Percentiles rank a stretch among this genome's conserved stretches.
Conservation (phyloP, 35 echinoderm and acorn worm species). For the Apostichopus californicus region DNA sequence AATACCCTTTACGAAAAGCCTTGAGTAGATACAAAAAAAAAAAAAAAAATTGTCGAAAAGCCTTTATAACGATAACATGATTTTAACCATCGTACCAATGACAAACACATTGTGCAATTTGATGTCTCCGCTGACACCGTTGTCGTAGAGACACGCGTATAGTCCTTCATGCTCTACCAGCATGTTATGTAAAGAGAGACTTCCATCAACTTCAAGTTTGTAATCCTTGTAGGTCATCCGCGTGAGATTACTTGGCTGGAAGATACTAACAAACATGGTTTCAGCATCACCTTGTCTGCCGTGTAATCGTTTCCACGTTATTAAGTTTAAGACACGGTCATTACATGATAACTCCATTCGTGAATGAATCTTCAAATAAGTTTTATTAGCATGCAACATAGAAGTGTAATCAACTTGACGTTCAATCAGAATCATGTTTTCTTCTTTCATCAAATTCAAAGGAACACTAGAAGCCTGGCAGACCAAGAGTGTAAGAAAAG, state of each 20-base stretch:
- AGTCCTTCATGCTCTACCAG: not conserved
- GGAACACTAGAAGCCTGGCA: not conserved
- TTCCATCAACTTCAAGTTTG: not conserved
- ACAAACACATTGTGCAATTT: not conserved
- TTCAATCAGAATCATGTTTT: not conserved
- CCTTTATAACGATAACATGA: too few relatives aligned
- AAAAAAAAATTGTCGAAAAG: too few relatives aligned
- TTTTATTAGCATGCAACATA: not conserved
- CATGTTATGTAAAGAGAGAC: not conserved
- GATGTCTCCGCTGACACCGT: not conserved
- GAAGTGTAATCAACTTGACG: not conserved
- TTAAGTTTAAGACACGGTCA: not conserved
- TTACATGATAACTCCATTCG: not conserved
- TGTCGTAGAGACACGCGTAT: not conserved
- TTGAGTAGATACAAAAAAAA: too few relatives aligned
- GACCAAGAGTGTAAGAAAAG: not conserved
- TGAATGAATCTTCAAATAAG: not conserved
- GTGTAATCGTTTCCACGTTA: not conserved
- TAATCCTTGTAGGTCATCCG: not conserved
- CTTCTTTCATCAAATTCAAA: not conserved
- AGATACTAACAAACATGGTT: not conserved
- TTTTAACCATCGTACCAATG: too few relatives aligned
- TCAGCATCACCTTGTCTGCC: not conserved
- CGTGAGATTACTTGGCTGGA: not conserved
- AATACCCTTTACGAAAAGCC: too few relatives aligned